Conservation (phyloP, 2,113 vertebrate genomes). For the Archocentrus centrarchus region DNA sequence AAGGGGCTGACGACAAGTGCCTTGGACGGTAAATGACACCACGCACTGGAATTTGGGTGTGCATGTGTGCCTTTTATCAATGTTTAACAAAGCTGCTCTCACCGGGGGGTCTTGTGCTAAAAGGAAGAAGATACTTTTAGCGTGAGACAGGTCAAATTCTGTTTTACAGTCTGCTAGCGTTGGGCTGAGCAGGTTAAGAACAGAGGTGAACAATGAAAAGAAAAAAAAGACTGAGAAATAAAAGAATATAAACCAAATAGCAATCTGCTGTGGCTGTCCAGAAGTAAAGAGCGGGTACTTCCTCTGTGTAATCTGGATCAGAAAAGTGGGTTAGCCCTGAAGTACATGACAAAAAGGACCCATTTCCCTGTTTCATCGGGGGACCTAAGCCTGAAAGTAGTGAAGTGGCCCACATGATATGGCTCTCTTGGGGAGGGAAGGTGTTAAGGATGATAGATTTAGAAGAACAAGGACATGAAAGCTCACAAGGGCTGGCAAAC, state of each 20-base stretch:
- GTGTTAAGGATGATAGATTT: conserved; percentile 32
- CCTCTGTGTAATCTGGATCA: conserved; percentile 52
- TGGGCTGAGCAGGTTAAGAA: neutral
- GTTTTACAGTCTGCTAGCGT: conserved; percentile 12
- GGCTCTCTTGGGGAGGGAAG: conserved; percentile 30
- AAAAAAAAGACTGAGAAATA: neutral
- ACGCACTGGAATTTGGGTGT: conserved; percentile 35
- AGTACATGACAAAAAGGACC: conserved; percentile 26
- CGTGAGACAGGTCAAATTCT: conserved; percentile 24
- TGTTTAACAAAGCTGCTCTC: conserved; percentile 56
- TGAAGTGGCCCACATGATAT: conserved; percentile 56
- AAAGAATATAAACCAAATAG: conserved; percentile 41
- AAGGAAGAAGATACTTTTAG: conserved; percentile 46
- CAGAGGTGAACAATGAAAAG: conserved; percentile 2
- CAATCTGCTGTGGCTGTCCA: conserved; percentile 11
- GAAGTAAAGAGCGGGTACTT: conserved; percentile 42
- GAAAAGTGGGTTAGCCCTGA: conserved; percentile 66
- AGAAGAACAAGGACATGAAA: conserved; percentile 25
- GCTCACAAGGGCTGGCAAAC: neutral
- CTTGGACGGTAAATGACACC: conserved; percentile 60
- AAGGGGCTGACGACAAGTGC: conserved; percentile 46
- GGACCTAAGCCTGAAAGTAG: conserved; percentile 43
- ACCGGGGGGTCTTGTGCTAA: conserved; percentile 44
- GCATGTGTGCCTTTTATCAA: conserved; percentile 39
- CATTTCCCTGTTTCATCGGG: conserved; percentile 55